A percentile compares a stretch with the other conserved stretches of the same genome.
These are phyloP conservation scores for Allolobophora icterica DNA, from an alignment of 2,888 invertebrate species.

Conservation along the genomic window DNA sequence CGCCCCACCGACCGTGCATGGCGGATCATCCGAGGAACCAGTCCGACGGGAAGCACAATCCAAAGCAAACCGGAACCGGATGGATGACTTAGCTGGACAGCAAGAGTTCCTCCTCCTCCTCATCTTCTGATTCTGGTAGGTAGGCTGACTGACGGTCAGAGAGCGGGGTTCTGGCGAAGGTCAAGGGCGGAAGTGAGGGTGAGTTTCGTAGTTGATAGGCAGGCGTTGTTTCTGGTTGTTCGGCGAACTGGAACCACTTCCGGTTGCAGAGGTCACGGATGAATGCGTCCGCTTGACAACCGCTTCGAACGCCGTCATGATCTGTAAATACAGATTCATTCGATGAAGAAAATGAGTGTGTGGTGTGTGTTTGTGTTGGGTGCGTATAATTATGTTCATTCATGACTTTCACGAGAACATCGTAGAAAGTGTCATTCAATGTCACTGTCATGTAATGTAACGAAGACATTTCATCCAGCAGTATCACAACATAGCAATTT, in stretches of 20 bases:
- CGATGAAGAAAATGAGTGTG: too few species aligned
- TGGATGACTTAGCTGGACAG: not conserved
- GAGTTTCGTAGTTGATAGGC: not conserved
- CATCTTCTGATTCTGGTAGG: not conserved
- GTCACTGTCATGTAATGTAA: too few species aligned
- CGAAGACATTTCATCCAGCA: too few species aligned
- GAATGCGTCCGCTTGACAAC: not conserved
- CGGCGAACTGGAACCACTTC: not conserved
- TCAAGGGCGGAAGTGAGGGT: not conserved
- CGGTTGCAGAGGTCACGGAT: slow-evolving; percentile 1
- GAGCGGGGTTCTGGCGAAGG: not conserved
- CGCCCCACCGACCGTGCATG: too few species aligned
- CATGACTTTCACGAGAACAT: too few species aligned
- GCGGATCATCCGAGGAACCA: not conserved
- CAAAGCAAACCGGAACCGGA: not conserved
- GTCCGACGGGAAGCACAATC: not conserved
- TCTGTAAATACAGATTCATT: not conserved
- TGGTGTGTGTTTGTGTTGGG: too few species aligned
- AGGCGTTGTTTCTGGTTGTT: not conserved
- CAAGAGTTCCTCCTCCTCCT: not conserved
- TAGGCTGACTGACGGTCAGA: not conserved
- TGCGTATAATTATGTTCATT: too few species aligned
- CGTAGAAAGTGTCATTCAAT: too few species aligned
- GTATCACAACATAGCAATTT: too few species aligned
- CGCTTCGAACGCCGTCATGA: not conserved